Evolutionary conservation across 2,797 vertebrate genomes (phyloP).

Genomic region (Adrianichthys oophorus): DNA sequence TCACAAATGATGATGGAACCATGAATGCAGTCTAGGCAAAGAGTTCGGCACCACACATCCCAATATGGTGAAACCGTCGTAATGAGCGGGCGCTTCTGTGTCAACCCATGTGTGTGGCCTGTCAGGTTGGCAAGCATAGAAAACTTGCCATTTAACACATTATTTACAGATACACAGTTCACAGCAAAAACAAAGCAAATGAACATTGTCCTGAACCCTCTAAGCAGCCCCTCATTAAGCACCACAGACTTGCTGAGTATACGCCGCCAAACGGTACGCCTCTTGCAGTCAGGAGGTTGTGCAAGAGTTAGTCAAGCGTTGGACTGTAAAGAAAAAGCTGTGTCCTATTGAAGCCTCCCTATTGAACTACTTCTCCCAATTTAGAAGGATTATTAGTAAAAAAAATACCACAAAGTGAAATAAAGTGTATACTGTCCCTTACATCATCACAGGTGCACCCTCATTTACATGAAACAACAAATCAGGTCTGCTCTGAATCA

Average conservation of each 20-base stretch:
- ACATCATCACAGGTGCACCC: constrained; percentile 1
- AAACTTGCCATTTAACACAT: constrained; percentile 61
- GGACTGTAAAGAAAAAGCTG: constrained; percentile 4
- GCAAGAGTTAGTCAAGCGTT: constrained; percentile 11
- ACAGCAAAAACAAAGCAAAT: constrained; percentile 69
- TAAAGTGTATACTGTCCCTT: not conserved
- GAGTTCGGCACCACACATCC: constrained; percentile 46
- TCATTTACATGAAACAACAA: no score
- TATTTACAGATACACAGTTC: constrained; percentile 67
- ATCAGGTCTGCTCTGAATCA: no score
- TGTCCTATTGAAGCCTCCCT: not conserved
- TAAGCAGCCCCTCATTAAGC: constrained; percentile 51
- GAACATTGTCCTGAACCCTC: constrained; percentile 44
- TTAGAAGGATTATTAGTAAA: constrained; percentile 8
- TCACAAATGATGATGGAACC: constrained; percentile 3
- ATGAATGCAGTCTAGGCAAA: constrained; percentile 65
- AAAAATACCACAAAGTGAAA: not conserved
- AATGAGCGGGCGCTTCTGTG: constrained; percentile 36
- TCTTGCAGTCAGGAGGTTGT: constrained; percentile 31
- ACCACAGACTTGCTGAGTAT: constrained; percentile 27
- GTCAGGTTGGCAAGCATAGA: constrained; percentile 35
- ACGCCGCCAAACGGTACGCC: constrained; percentile 23
- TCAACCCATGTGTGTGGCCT: constrained; percentile 50
- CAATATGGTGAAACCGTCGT: constrained; percentile 44
- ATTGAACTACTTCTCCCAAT: constrained; percentile 18